Percentiles rank a stretch among this genome's conserved stretches.
phyloP scores from a whole-genome alignment of 2,797 vertebrate species.

The Smutsia temminckii region DNA sequence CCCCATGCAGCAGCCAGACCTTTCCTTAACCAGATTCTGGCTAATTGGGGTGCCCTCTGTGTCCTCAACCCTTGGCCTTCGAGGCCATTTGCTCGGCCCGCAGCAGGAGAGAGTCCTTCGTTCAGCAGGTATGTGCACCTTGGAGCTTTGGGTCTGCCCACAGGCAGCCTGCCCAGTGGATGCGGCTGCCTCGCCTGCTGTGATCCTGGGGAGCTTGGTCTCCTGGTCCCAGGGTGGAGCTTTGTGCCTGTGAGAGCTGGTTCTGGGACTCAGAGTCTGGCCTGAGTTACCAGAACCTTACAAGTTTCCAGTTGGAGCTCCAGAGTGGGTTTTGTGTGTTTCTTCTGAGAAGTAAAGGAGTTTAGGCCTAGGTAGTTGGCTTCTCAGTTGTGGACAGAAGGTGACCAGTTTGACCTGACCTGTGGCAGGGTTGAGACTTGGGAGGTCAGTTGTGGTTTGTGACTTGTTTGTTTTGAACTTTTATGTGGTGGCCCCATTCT shows the following conservation, averaged over 20 bases:
- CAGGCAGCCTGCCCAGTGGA: rapidly evolving
- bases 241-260: rapidly evolving
- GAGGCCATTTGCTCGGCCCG: neutral
- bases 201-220: rapidly evolving
- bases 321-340: neutral
- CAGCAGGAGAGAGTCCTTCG: neutral
- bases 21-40: neutral
- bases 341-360: neutral
- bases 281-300: rapidly evolving
- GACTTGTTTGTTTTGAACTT: neutral
- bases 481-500: rapidly evolving
- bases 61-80: neutral
- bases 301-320: rapidly evolving
- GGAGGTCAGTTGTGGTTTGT: neutral
- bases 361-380: neutral
- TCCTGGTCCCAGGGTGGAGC: rapidly evolving
- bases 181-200: rapidly evolving
- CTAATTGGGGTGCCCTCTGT: too few relatives aligned
- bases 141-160: too few relatives aligned
- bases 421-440: too few relatives aligned
- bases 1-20: neutral
- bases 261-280: neutral
- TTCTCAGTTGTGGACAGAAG: rapidly evolving
- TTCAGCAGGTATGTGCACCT: neutral
- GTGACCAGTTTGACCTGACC: neutral